Percentiles rank a stretch among this genome's conserved stretches.
These are phyloP conservation scores for Eupithecia insigniata DNA, from an alignment of 2,888 invertebrate genomes.

Conservation along the genomic window DNA sequence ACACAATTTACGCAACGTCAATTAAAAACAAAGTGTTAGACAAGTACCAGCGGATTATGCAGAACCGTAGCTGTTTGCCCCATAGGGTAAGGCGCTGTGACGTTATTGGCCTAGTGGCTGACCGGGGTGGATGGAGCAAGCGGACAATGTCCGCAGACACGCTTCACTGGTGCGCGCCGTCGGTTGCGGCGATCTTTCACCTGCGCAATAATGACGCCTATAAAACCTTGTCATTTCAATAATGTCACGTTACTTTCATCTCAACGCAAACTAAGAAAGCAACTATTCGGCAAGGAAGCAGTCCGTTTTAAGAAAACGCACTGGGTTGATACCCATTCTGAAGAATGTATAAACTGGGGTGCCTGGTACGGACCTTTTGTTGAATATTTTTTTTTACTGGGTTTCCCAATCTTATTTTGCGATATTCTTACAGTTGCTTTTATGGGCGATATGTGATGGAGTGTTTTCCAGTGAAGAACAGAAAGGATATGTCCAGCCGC, in stretches of 20 bases:
- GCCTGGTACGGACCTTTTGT: conserved; percentile 66
- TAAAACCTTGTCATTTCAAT: conserved; percentile 82
- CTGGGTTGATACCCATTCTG: conserved; percentile 75
- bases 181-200: conserved; percentile 82
- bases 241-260: conserved; percentile 82
- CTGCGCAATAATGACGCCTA: conserved; percentile 83
- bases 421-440: conserved; percentile 71
- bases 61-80: conserved; percentile 6
- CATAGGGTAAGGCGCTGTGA: not conserved
- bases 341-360: conserved; percentile 71
- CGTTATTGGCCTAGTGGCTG: conserved; percentile 10
- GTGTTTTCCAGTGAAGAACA: conserved; percentile 66
- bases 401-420: conserved; percentile 31
- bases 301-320: conserved; percentile 53
- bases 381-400: conserved; percentile 14
- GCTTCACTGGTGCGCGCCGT: conserved; percentile 78
- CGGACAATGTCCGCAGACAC: conserved; percentile 81
- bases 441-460: conserved; percentile 74
- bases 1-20: not conserved
- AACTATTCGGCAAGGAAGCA: conserved; percentile 64
- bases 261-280: conserved; percentile 76
- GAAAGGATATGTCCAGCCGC: conserved; percentile 79
- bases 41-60: not conserved
- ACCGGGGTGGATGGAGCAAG: conserved; percentile 67
- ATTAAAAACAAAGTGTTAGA: not conserved